Evolutionary conservation across 2,797 vertebrate species (phyloP), one percentile per base, ranked within the genome.

Genomic region (Ataeniobius toweri): DNA sequence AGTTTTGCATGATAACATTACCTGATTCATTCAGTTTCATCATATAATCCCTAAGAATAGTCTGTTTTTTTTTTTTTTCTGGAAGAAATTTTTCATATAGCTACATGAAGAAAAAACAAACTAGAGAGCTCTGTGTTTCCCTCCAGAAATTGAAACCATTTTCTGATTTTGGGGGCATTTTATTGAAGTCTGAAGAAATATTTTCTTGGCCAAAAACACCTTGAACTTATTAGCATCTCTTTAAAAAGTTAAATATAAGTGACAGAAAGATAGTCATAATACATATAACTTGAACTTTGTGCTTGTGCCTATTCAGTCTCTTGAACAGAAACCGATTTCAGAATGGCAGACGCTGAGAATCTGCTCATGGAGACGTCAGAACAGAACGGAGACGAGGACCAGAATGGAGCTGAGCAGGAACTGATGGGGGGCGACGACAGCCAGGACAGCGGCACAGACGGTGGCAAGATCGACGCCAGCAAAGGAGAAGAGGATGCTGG

Each of bases 401-500:
- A 94, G 89, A 95, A 96, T 8, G 93, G 94, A 28, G 93, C 92
- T 0, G 93, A 93, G 50, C 84, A 81, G 80, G 93, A 93, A 72
- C 79, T 53, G 67, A 92, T 93, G 91, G 85, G 70, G 0, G 90
- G 82, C 5, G 89, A 88, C 59, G 86, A 89, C 0, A 87, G 58
- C 86, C 88, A 93, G 55, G 91, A 89, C 50, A 92, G 91, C 0
- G 94, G 94, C 26, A 82, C 89, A 0, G 97, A 98, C 41, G 98
- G 98, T 10, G 96, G 97, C 26, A 97, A 98, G 94, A 98, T 99
- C 56, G 96, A 98, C 46, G 97, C 98, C 77, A 98, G 96, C 94
- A 99, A 98, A 92, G 96, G 95, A 89, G 97, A 99, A 81, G 98
- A 99, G 86, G 98, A 99, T 73, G 97, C 97, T 16, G 98, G 98